Base-by-base conservation (phyloP, 2,113 vertebrate species). In the Galbula dea region DNA sequence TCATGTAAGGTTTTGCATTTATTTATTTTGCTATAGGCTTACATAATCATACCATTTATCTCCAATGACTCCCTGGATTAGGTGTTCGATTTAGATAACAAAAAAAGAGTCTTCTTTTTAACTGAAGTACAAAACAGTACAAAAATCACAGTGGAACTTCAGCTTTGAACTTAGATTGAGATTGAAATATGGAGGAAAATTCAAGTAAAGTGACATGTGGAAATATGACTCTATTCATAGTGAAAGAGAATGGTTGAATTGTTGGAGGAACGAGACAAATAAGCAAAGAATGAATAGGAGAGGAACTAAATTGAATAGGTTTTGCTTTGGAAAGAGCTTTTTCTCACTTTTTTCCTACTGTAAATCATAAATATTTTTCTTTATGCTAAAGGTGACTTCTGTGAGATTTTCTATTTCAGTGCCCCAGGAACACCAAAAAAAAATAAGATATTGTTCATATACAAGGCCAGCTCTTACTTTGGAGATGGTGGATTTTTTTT, bases 341-440 rank as follows among this genome's bases (percentile, higher is more conserved):
- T 6, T 14, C 3, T 8, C 15, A 2, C 6, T 0, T 0, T 4
- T 21, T 27, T 1, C 7, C 19, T 26, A 12, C 32, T 37, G 5
- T 45, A 86, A 58, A 39, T 76, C 14, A 49, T 37, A 52, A 43
- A 32, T 54, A 2, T 1, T 74, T 59, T 86, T 83, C 15, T 66
- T 79, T 61, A 51, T 21, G 3, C 11, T 83, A 18, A 26, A 51
- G 11, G 9, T 65, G 27, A 54, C 48, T 84, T 57, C 43, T 58
- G 41, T 39, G 15, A 15, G 9, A 54, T 57, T 68, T 75, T 55
- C 15, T 49, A 7, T 68, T 54, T 14, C 20, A 75, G 3, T 17
- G 1, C 11, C 11, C 58, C 27, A 72, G 21, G 37, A 76, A 86
- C 67, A 75, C 15, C 10, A 61, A 55, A 52, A 73, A 10, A 73